phyloP scores from a whole-genome alignment of 2,888 invertebrate genomes.

The Atrina japonica region DNA sequence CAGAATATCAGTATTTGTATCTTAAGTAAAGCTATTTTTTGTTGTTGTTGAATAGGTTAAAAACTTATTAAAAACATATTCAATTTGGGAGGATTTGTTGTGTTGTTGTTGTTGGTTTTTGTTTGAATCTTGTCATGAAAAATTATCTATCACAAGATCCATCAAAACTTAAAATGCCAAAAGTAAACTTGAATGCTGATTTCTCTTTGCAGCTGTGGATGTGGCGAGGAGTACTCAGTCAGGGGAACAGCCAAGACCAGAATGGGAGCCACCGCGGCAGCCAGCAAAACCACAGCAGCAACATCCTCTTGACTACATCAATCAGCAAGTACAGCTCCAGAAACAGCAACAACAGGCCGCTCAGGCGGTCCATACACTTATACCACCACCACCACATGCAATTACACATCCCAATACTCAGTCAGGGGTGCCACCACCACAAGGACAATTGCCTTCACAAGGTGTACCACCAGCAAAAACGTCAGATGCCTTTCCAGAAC shows the following conservation, averaged over 20 bases:
- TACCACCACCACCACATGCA: conserved; percentile 35
- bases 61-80: no score
- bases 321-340: conserved; percentile 60
- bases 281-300: conserved; percentile 55
- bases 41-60: no score
- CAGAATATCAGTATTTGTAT: no score
- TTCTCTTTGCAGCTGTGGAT: conserved; percentile 23
- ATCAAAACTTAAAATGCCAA: no score
- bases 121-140: no score
- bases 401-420: conserved; percentile 40
- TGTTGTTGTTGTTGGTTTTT: no score
- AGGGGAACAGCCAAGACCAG: conserved; percentile 19
- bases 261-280: conserved; percentile 51
- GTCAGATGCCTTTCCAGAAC: conserved; percentile 16
- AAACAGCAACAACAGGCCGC: conserved; percentile 48
- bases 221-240: conserved; percentile 13
- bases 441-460: conserved; percentile 32
- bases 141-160: no score
- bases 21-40: no score
- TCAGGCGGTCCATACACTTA: conserved; percentile 25
- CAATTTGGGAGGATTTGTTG: no score
- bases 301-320: conserved; percentile 73
- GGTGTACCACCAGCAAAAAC: conserved; percentile 31
- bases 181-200: no score
- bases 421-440: conserved; percentile 28